These are phyloP conservation scores for Sternarchorhynchus goeldii DNA, from an alignment of 2,797 vertebrate genomes.

Conservation along the genomic window DNA sequence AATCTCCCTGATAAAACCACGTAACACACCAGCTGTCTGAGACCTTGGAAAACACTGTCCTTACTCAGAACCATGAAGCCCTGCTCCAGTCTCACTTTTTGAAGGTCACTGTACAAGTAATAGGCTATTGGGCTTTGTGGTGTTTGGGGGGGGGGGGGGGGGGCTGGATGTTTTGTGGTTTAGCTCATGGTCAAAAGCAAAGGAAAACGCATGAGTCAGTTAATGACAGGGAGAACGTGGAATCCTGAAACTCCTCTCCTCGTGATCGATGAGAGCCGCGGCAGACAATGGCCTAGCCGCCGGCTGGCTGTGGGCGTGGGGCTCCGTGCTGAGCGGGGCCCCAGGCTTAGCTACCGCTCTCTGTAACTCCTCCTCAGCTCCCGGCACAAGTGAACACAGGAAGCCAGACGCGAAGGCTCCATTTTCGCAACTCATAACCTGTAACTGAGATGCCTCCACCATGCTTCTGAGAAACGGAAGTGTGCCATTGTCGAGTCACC, in stretches of 20 bases:
- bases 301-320: slow-evolving; percentile 36
- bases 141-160: background rate
- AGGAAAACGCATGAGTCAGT: slow-evolving; percentile 53
- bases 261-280: slow-evolving; percentile 47
- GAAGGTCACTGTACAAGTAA: slow-evolving; percentile 40
- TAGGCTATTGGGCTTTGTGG: slow-evolving; percentile 37
- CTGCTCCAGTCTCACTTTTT: slow-evolving; percentile 17
- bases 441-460: slow-evolving; percentile 56
- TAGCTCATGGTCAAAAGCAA: slow-evolving; percentile 52
- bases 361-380: slow-evolving; percentile 43
- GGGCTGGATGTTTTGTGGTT: slow-evolving; percentile 14
- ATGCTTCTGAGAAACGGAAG: slow-evolving; percentile 54
- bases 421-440: slow-evolving; percentile 53
- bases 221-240: slow-evolving; percentile 52
- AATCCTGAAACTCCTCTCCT: slow-evolving; percentile 49
- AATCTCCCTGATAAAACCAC: slow-evolving; percentile 19
- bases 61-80: slow-evolving; percentile 33
- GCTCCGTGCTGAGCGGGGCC: slow-evolving; percentile 34
- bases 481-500: slow-evolving; percentile 56
- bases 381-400: slow-evolving; percentile 18
- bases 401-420: slow-evolving; percentile 40
- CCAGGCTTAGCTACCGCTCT: slow-evolving; percentile 38
- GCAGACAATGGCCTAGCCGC: slow-evolving; percentile 49
- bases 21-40: slow-evolving; percentile 5
- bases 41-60: slow-evolving; percentile 34